Conservation (phyloP, 2,888 invertebrate species). For the Actias luna region DNA sequence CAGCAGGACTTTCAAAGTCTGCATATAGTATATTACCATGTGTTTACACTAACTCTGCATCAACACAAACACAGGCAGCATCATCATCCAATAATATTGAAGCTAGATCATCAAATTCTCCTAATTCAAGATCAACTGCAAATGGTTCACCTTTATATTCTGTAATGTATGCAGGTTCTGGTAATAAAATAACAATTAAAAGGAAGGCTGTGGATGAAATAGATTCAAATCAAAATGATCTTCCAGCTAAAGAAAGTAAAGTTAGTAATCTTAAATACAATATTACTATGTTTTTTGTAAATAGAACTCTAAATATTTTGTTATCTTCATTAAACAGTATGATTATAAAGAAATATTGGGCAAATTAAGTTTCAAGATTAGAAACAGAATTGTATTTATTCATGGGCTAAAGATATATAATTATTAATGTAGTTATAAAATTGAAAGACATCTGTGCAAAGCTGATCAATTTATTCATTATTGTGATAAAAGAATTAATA, state of each 20-base stretch:
- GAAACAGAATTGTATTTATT: neutral
- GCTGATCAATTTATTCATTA: neutral
- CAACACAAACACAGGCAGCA: constrained; percentile 67
- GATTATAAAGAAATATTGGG: no score
- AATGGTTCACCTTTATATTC: constrained; percentile 83
- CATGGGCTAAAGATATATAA: neutral
- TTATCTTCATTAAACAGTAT: no score
- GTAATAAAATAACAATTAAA: constrained; percentile 92
- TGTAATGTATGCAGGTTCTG: constrained; percentile 89
- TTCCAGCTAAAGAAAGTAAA: constrained; percentile 64
- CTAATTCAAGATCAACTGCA: constrained; percentile 63
- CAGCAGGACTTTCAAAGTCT: constrained; percentile 87
- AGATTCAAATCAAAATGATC: constrained; percentile 66
- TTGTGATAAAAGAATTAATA: neutral
- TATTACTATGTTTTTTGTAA: neutral
- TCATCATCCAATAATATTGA: constrained; percentile 59
- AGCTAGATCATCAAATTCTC: constrained; percentile 58
- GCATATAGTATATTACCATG: constrained; percentile 88
- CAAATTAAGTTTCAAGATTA: no score
- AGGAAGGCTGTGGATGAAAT: constrained; percentile 85
- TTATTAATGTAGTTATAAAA: neutral
- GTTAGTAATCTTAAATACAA: constrained; percentile 38
- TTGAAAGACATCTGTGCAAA: neutral
- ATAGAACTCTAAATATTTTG: no score
- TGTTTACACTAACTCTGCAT: constrained; percentile 85